These are phyloP conservation scores for Taphrorychus bicolor DNA, from an alignment of 2,888 invertebrate genomes.

Conservation along the genomic window DNA sequence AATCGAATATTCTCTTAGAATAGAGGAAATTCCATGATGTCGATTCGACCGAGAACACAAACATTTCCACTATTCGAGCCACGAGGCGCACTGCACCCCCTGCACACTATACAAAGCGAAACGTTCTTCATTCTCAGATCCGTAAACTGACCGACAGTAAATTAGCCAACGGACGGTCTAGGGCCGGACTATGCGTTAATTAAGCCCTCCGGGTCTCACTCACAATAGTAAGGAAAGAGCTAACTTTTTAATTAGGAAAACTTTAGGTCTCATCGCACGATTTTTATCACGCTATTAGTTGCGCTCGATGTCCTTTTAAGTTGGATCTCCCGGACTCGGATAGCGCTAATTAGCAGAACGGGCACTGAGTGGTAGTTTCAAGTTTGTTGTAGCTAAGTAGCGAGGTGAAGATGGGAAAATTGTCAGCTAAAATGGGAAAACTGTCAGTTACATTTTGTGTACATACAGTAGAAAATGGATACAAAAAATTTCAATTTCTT, in stretches of 20 bases:
- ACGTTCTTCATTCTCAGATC: background rate
- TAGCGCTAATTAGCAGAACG: background rate
- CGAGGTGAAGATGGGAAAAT: no score
- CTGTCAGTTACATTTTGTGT: no score
- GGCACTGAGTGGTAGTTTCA: background rate
- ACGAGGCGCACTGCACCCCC: background rate
- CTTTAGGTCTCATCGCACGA: conserved; percentile 6
- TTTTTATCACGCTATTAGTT: conserved; percentile 1
- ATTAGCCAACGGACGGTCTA: background rate
- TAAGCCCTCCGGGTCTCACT: background rate
- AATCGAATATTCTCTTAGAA: conserved; percentile 8
- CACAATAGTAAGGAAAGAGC: background rate
- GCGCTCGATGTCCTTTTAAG: conserved; percentile 1
- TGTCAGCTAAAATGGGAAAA: no score
- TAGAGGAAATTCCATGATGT: conserved; percentile 9
- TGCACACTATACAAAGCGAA: background rate
- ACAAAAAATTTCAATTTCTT: no score
- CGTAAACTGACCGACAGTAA: conserved; percentile 1
- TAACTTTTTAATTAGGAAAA: conserved; percentile 5
- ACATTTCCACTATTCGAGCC: background rate
- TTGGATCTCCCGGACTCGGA: background rate
- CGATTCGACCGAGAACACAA: conserved; percentile 5
- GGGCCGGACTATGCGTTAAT: background rate
- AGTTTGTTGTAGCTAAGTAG: background rate
- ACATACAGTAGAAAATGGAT: no score